Percentiles rank a stretch among this genome's conserved stretches.
These are phyloP conservation scores for Mythimna loreyi DNA, from an alignment of 2,888 invertebrate genomes.

Conservation along the genomic window DNA sequence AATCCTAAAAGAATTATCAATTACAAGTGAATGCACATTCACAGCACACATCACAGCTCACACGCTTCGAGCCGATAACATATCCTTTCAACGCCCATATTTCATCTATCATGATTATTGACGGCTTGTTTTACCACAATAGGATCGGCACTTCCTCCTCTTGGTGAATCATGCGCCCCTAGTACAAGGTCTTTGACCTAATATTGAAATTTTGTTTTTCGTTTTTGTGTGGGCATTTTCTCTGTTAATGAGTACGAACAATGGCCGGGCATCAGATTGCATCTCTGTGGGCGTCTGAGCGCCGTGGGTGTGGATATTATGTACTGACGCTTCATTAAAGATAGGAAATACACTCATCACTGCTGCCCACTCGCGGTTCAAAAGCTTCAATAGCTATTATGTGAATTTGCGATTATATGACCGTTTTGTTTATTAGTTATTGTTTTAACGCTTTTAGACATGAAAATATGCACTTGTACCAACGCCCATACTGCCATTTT, in stretches of 20 bases:
- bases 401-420: slow-evolving; percentile 67
- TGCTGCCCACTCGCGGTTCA: slow-evolving; percentile 67
- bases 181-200: slow-evolving; percentile 54
- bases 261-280: slow-evolving; percentile 68
- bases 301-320: slow-evolving; percentile 56
- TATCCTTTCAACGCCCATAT: slow-evolving; percentile 56
- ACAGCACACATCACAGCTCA: slow-evolving; percentile 29
- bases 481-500: neutral
- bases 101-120: slow-evolving; percentile 64
- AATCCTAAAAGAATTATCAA: slow-evolving; percentile 38
- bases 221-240: slow-evolving; percentile 66
- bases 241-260: slow-evolving; percentile 72
- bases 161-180: slow-evolving; percentile 41
- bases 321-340: slow-evolving; percentile 58
- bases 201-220: slow-evolving; percentile 47
- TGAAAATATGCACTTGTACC: neutral
- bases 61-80: slow-evolving; percentile 42
- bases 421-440: slow-evolving; percentile 15
- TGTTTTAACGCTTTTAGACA: neutral
- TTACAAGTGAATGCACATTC: slow-evolving; percentile 39
- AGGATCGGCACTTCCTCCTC: slow-evolving; percentile 52
- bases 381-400: slow-evolving; percentile 64
- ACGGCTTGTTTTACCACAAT: slow-evolving; percentile 59
- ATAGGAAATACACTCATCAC: slow-evolving; percentile 67
- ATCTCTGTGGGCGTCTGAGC: slow-evolving; percentile 63